Conservation (phyloP, 1,140 invertebrate genomes). For the Hyphantria cunea region DNA sequence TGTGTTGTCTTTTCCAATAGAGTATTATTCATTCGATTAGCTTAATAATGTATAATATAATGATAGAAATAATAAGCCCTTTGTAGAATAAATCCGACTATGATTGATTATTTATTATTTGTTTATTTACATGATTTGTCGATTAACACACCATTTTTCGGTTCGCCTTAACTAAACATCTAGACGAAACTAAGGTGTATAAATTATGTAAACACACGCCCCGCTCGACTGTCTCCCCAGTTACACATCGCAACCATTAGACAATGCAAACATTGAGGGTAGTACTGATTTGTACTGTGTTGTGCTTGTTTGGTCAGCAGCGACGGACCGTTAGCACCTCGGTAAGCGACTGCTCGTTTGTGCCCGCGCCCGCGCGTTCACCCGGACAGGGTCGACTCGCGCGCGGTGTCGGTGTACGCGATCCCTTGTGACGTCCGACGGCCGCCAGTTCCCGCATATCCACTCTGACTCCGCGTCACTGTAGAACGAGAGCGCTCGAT, state of each 20-base stretch:
- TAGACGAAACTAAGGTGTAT: slow-evolving; percentile 10
- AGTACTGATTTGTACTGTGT: slow-evolving; percentile 77
- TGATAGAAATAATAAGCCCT: slow-evolving; percentile 11
- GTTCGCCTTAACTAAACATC: too few relatives aligned
- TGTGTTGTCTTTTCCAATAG: neutral
- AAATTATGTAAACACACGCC: slow-evolving; percentile 13
- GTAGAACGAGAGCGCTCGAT: slow-evolving; percentile 4
- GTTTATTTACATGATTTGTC: slow-evolving; percentile 18
- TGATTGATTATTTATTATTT: slow-evolving; percentile 19
- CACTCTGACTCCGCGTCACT: slow-evolving; percentile 32
- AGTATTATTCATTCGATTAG: slow-evolving; percentile 4
- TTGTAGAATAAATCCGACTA: slow-evolving; percentile 9
- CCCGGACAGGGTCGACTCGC: slow-evolving; percentile 55
- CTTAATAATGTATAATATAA: slow-evolving; percentile 1
- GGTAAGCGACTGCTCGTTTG: slow-evolving; percentile 69
- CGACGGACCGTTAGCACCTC: slow-evolving; percentile 79
- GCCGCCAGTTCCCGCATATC: slow-evolving; percentile 50
- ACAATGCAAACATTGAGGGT: slow-evolving; percentile 65
- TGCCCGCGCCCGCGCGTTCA: slow-evolving; percentile 61
- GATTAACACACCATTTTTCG: too few relatives aligned
- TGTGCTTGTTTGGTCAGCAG: slow-evolving; percentile 80
- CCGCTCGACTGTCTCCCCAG: slow-evolving; percentile 22
- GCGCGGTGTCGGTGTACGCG: slow-evolving; percentile 70
- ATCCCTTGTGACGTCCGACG: slow-evolving; percentile 78
- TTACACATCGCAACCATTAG: slow-evolving; percentile 42